Evolutionary conservation across 2,113 vertebrate genomes (phyloP), one percentile per base, ranked within the genome.

Genomic region (Electrona antarctica): DNA sequence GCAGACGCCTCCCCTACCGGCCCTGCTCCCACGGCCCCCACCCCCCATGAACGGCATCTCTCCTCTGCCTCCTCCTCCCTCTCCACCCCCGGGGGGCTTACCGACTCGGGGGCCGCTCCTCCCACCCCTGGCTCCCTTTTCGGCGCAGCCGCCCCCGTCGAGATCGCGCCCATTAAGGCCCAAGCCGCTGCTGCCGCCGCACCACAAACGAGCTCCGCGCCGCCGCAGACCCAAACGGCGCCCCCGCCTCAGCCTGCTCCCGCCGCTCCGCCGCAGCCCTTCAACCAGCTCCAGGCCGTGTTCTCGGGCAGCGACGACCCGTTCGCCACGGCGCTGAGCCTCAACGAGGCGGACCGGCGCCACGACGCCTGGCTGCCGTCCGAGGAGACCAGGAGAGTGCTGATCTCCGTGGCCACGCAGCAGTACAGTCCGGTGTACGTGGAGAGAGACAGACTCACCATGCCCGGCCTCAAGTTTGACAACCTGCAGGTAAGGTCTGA

Each of bases 391-490:
- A 94, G 93, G 55, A 96, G 90, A 50, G 84, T 95, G 62, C 83
- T 99, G 0, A 90, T 94, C 56, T 93, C 95, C 0, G 92, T 98
- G 15, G 95, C 96, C 1, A 95, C 95, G 0, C 97, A 97, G 14
- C 97, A 97, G 7, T 94, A 93, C 69, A 93, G 90, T 65, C 81
- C 95, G 0, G 81, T 95, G 5, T 96, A 95, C 7, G 82, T 96
- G 8, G 97, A 96, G 74, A 94, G 93, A 79, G 95, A 93, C 69
- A 95, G 93, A 76, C 94, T 97, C 68, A 95, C 97, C 62, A 98
- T 99, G 98, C 98, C 98, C 0, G 98, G 97, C 64, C 94, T 99
- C 81, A 98, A 96, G 90, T 98, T 99, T 13, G 97, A 98, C 91
- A 99, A 98, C 85, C 93, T 98, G 69, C 98, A 99, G 95, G 98